Evolutionary conservation across 2,888 invertebrate species (phyloP), one percentile per base, ranked within the genome.

Genomic region (Lycophotia porphyrea): DNA sequence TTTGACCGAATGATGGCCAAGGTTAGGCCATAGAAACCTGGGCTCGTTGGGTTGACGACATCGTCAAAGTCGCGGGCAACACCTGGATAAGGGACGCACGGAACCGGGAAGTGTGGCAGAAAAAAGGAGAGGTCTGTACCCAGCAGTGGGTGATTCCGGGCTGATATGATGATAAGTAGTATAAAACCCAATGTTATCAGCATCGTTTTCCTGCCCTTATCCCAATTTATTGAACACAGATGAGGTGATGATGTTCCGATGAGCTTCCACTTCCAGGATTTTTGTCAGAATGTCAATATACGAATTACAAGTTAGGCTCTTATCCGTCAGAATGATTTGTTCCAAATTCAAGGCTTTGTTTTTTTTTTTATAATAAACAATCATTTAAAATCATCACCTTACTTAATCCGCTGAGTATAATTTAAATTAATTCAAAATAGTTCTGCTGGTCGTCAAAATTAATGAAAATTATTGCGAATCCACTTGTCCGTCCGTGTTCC

Each of bases 401-500:
- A 55, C 0, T 18, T 18, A 27, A 27, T 18, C 27, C 27, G 18
- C 8, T 58, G 31, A 58, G 31, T 31, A 31, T 55, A 18, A 31
- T 18, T 55, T 15, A 58, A 31, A 31, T 18, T 55, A 31, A 27
- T 0, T 60, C 24, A 39, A n/a, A 39, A 49, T 49, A 42, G 11
- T 69, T 34, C 39, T 13, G 27, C n/a, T 27, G 24, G 15, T 63
- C 8, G n/a, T 39, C 15, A 44, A 70, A 76, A 1, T 31, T 31
- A 52, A 63, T 24, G 44, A 49, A 31, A 82, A 65, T 27, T 11
- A 11, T 72, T 47, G 36, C 5, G 27, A 61, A 47, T 36, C 1
- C 52, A 76, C 80, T 79, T 82, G 39, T 72, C 65, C 15, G 24
- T 31, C 2, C 42, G 39, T 13, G 34, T 58, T 47, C 65, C 71